These are phyloP conservation scores for Camelus bactrianus DNA, from an alignment of 2,113 vertebrate genomes.

Conservation along the genomic window DNA sequence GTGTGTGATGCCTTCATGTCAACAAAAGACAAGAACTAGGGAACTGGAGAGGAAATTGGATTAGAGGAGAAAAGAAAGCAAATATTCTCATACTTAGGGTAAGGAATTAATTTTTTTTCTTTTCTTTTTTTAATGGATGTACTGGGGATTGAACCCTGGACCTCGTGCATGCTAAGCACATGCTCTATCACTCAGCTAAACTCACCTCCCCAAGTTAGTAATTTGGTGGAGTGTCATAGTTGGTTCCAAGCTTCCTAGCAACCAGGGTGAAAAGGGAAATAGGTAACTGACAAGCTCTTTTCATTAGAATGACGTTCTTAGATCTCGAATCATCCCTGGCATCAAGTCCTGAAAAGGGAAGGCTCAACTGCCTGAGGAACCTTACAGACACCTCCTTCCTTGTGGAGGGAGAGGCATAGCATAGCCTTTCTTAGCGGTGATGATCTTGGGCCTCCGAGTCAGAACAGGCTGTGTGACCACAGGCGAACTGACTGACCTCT, in stretches of 20 bases:
- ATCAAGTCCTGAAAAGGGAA: background rate
- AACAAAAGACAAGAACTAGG: background rate
- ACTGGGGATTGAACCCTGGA: no score
- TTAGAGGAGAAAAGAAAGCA: background rate
- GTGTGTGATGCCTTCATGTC: background rate
- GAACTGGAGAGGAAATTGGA: background rate
- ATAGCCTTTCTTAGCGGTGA: background rate
- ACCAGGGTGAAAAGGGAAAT: slow-evolving; percentile 28
- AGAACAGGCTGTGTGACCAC: background rate
- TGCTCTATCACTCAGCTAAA: no score
- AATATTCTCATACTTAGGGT: background rate
- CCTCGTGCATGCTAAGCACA: no score
- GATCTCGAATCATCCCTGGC: background rate
- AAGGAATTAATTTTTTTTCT: background rate
- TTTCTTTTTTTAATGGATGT: no score
- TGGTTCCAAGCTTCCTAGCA: background rate
- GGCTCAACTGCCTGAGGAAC: background rate
- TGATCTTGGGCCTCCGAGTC: background rate
- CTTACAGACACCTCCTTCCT: background rate
- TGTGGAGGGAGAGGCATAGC: background rate
- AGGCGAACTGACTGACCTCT: background rate
- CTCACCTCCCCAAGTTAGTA: no score
- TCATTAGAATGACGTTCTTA: background rate
- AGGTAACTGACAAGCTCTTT: background rate
- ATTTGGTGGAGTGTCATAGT: background rate